Percentiles rank a stretch among this genome's conserved stretches.
Conservation (phyloP, 2,888 invertebrate species). For the Rotaria macrura region DNA sequence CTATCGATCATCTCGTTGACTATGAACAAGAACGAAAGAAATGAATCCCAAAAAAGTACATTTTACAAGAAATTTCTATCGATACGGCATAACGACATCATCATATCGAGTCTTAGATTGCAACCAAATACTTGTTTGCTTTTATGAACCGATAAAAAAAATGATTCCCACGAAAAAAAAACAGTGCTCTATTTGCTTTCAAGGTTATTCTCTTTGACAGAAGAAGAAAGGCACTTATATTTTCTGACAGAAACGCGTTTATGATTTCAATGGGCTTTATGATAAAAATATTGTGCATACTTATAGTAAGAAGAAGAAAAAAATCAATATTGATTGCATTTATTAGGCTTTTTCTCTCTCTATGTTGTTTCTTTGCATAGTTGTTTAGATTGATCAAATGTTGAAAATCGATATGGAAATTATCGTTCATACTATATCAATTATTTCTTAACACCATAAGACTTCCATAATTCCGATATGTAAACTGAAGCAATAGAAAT, state of each 20-base stretch:
- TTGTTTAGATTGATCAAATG: not conserved
- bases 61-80: not conserved
- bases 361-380: not conserved
- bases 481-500: not conserved
- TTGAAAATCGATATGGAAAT: not conserved
- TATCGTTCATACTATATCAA: not conserved
- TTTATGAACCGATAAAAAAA: too few species aligned
- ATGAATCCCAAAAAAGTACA: not conserved
- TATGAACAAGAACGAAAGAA: not conserved
- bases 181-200: not conserved
- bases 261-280: conserved; percentile 17
- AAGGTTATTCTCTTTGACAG: not conserved
- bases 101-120: too few species aligned
- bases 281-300: conserved; percentile 23
- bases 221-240: not conserved
- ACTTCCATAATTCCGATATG: not conserved
- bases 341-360: not conserved
- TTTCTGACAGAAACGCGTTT: not conserved
- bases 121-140: too few species aligned
- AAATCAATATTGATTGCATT: conserved; percentile 12
- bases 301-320: not conserved
- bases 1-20: not conserved
- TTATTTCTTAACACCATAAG: not conserved
- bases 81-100: not conserved
- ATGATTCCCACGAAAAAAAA: not conserved